Percentiles rank a stretch among this genome's conserved stretches.
Evolutionary conservation across 1,140 invertebrate genomes (phyloP).

Genomic region (Drosophila leontia): DNA sequence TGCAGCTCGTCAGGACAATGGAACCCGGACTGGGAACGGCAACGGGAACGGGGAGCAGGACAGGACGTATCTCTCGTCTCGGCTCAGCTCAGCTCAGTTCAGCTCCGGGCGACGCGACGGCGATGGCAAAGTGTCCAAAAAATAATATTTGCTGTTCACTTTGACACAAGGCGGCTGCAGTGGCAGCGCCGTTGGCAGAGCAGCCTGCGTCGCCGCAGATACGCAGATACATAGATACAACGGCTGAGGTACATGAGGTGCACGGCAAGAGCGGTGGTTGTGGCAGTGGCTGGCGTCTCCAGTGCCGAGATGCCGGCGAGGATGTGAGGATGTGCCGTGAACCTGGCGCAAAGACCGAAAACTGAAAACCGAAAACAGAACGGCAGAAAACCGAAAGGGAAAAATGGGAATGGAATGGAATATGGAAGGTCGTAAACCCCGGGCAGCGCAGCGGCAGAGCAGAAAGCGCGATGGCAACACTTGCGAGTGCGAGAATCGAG

Average conservation of each 20-base stretch:
- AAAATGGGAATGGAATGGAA: conserved; percentile 24
- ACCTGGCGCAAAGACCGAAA: conserved; percentile 60
- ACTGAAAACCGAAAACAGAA: conserved; percentile 7
- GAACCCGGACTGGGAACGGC: conserved; percentile 25
- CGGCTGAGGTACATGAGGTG: conserved; percentile 11
- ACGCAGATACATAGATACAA: conserved; percentile 63
- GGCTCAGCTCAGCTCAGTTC: conserved; percentile 9
- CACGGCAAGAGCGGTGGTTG: conserved; percentile 54
- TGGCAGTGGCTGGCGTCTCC: conserved; percentile 13
- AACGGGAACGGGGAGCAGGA: conserved; percentile 25
- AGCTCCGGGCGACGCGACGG: conserved; percentile 69
- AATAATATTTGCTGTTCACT: conserved; percentile 83
- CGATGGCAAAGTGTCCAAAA: conserved; percentile 83
- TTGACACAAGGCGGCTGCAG: conserved; percentile 73
- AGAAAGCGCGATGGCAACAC: conserved; percentile 49
- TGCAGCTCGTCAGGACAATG: conserved; percentile 52
- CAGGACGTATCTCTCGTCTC: conserved; percentile 11
- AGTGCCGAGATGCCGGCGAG: conserved; percentile 53
- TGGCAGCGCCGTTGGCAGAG: conserved; percentile 32
- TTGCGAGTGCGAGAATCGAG: conserved; percentile 58
- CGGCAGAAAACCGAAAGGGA: conserved; percentile 12
- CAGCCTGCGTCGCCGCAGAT: conserved; percentile 56
- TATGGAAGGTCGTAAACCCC: conserved; percentile 70
- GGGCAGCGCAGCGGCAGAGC: conserved; percentile 43
- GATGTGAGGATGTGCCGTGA: conserved; percentile 45